Percentiles rank a stretch among this genome's conserved stretches.
Evolutionary conservation across 2,888 invertebrate species (phyloP).

Genomic region (Zelleria hepariella): DNA sequence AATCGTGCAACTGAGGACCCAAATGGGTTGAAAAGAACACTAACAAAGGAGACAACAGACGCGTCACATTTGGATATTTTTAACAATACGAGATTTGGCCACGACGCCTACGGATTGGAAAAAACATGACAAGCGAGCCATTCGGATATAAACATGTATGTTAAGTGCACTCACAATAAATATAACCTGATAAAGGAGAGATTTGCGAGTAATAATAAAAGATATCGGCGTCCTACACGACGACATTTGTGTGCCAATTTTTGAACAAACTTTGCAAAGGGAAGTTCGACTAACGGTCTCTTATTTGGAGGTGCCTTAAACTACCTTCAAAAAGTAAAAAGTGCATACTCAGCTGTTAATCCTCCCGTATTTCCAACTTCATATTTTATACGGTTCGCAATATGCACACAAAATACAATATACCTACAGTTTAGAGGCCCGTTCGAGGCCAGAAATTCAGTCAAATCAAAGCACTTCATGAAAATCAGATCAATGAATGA

Average conservation of each 20-base stretch:
- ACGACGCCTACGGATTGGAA: slow-evolving; percentile 58
- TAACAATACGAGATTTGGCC: slow-evolving; percentile 44
- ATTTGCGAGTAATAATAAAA: slow-evolving; percentile 47
- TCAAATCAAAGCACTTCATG: background rate
- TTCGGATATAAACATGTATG: slow-evolving; percentile 52
- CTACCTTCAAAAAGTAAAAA: background rate
- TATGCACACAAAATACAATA: no score
- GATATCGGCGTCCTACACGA: slow-evolving; percentile 41
- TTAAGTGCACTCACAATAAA: slow-evolving; percentile 60
- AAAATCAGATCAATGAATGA: background rate
- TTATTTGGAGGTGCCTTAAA: background rate
- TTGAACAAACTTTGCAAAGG: slow-evolving; percentile 14
- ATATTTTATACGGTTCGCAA: no score
- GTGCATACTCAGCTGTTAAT: background rate
- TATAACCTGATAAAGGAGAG: slow-evolving; percentile 53
- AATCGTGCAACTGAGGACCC: slow-evolving; percentile 10
- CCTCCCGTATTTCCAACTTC: no score
- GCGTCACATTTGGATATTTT: slow-evolving; percentile 14
- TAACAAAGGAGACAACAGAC: slow-evolving; percentile 31
- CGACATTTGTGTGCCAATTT: slow-evolving; percentile 36
- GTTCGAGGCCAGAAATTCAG: background rate
- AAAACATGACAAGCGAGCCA: slow-evolving; percentile 38
- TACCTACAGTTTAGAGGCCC: no score
- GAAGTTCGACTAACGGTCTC: background rate
- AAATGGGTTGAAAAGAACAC: slow-evolving; percentile 28